Base-by-base conservation (phyloP, 2,113 vertebrate species). In the Acanthochromis polyacanthus region DNA sequence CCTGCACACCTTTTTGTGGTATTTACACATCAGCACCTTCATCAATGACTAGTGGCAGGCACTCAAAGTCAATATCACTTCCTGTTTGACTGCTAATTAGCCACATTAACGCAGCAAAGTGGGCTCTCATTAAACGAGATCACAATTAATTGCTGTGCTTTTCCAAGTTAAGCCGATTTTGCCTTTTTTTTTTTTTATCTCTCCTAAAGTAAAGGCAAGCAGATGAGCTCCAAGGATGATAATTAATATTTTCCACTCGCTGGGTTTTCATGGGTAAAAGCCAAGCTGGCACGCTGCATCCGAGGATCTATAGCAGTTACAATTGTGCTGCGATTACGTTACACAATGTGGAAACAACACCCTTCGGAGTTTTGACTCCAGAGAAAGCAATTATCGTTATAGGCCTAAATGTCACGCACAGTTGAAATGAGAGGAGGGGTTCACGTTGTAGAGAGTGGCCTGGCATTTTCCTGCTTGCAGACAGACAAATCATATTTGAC, bases 61-160 rank as follows among this genome's bases (percentile, higher is more conserved):
- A 40, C 75, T 89, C 81, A 85, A 83, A 88, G 85, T 92, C 86
- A 83, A 84, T 89, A 86, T 67, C 81, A 80, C 83, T 86, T 80
- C 73, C 84, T 81, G 71, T 90, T 84, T 83, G 86, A 69, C 80
- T 90, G 71, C 59, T 90, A 88, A 92, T 93, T 89, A 89, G 59
- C 75, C 78, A 85, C 83, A 91, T 92, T 91, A 93, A 69, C 77
- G 51, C n/a, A 20, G 71, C 71, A 82, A 82, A 92, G 74, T 84
- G 80, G 51, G 62, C 68, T 82, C 78, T 84, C 78, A 63, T 91
- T 88, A 82, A 87, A 80, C 65, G 67, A 69, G 83, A 91, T 91
- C 87, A 85, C 84, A 81, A 83, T 89, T 92, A 87, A 88, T 88
- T 83, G 82, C 56, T 36, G 32, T 74, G 56, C 56, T 82, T 85